These are phyloP conservation scores for Turritopsis dohrnii DNA, from an alignment of 30 jellyfish, hydroid and myxozoan species.

Conservation along the genomic window DNA sequence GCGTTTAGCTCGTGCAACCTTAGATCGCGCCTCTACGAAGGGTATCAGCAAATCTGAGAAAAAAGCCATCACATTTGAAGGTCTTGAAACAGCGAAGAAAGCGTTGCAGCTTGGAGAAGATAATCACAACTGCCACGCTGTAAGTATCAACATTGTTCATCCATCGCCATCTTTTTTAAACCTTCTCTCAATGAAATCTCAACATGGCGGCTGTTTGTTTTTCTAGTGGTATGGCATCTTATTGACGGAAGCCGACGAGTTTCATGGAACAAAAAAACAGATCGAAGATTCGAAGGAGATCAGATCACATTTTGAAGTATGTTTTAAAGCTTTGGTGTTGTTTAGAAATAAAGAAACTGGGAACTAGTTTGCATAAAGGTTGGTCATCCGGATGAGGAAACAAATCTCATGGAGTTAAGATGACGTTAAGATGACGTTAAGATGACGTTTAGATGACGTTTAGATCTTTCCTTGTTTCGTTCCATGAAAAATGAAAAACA, in stretches of 20 bases:
- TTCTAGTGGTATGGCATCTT: conserved; percentile 92
- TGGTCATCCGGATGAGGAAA: too few species aligned
- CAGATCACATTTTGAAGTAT: conserved; percentile 66
- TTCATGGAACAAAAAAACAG: conserved; percentile 65
- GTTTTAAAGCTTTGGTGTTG: too few species aligned
- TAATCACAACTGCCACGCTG: conserved; percentile 71
- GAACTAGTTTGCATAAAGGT: too few species aligned
- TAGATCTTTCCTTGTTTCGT: too few species aligned
- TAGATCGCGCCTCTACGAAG: conserved; percentile 54
- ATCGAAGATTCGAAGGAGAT: conserved; percentile 62
- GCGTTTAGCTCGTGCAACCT: conserved; percentile 85
- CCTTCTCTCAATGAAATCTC: too few species aligned
- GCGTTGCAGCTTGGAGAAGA: conserved; percentile 54
- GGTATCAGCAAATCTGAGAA: conserved; percentile 42
- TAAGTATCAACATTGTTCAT: too few species aligned
- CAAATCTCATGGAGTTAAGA: too few species aligned
- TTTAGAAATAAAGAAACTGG: too few species aligned
- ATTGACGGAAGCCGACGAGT: conserved; percentile 83
- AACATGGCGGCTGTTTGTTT: too few species aligned
- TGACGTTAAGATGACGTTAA: too few species aligned
- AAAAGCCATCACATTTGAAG: conserved; percentile 54
- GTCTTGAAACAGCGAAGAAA: conserved; percentile 55
- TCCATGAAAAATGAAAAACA: neutral
- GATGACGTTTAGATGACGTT: too few species aligned
- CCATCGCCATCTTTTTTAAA: too few species aligned